Conservation (phyloP, 1,140 invertebrate genomes). For the Brachionus sp. region DNA sequence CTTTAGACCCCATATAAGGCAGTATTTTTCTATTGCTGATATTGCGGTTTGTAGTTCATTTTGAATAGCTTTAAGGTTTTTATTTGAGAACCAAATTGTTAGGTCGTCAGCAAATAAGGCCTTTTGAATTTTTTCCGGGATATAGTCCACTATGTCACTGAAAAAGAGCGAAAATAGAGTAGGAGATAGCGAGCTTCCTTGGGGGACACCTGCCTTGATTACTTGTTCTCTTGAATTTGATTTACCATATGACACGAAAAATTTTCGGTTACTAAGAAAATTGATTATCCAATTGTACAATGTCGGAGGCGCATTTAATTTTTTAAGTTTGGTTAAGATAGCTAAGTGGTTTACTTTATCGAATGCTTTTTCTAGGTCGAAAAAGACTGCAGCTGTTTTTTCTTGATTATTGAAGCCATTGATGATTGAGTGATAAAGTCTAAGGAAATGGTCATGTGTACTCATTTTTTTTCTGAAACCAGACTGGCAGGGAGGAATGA, state of each 20-base stretch:
- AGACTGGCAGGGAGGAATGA: background rate
- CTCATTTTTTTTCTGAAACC: constrained; percentile 31
- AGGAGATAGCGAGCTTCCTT: background rate
- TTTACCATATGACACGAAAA: background rate
- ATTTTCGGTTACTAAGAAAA: background rate
- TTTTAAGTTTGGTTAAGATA: background rate
- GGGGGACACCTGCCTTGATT: background rate
- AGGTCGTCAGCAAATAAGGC: background rate
- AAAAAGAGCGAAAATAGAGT: background rate
- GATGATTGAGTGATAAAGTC: background rate
- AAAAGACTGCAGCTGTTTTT: background rate
- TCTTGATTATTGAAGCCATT: background rate
- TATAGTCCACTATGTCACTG: background rate
- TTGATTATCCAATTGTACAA: background rate
- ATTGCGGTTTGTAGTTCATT: background rate
- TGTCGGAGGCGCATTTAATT: background rate
- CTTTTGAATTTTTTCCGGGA: background rate
- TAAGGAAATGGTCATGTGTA: background rate
- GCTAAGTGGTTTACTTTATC: constrained; percentile 1
- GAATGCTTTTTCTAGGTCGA: constrained; percentile 35
- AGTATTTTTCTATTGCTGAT: background rate
- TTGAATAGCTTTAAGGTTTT: background rate
- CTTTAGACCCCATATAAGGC: background rate
- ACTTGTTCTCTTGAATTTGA: background rate
- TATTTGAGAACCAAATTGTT: background rate